These are phyloP conservation scores for Ochlodes sylvanus DNA, from an alignment of 2,888 invertebrate genomes.

Conservation along the genomic window DNA sequence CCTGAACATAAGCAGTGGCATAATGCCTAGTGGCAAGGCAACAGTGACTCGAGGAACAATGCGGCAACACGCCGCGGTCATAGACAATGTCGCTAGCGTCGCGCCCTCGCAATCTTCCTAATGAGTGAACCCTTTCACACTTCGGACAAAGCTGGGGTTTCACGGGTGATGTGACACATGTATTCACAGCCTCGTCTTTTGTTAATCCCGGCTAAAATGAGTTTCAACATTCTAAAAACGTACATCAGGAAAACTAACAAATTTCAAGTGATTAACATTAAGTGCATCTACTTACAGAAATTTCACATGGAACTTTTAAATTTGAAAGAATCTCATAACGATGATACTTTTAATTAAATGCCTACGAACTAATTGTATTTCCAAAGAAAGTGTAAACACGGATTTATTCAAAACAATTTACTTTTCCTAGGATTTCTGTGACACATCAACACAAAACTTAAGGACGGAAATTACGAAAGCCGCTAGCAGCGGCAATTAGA, in stretches of 20 bases:
- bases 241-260: conserved; percentile 25
- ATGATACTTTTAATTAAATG: neutral
- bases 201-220: conserved; percentile 65
- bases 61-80: conserved; percentile 56
- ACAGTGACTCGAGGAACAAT: conserved; percentile 68
- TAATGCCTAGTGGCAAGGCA: conserved; percentile 63
- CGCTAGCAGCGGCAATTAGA: neutral
- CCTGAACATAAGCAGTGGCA: conserved; percentile 63
- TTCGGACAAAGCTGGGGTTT: conserved; percentile 79
- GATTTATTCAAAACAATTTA: neutral
- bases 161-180: conserved; percentile 79
- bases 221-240: conserved; percentile 51
- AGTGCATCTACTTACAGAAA: conserved; percentile 11
- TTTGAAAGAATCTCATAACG: neutral
- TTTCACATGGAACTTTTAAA: conserved; percentile 11
- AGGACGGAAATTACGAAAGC: conserved; percentile 5
- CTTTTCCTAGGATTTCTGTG: neutral
- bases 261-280: conserved; percentile 32
- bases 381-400: too few species aligned
- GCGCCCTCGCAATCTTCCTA: conserved; percentile 84
- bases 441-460: neutral
- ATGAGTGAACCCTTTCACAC: conserved; percentile 84
- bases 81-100: conserved; percentile 68
- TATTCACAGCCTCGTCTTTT: conserved; percentile 73
- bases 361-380: too few species aligned